These are phyloP conservation scores for Cyrtorhinus lividipennis DNA, from an alignment of 1,140 invertebrate genomes.

Conservation along the genomic window DNA sequence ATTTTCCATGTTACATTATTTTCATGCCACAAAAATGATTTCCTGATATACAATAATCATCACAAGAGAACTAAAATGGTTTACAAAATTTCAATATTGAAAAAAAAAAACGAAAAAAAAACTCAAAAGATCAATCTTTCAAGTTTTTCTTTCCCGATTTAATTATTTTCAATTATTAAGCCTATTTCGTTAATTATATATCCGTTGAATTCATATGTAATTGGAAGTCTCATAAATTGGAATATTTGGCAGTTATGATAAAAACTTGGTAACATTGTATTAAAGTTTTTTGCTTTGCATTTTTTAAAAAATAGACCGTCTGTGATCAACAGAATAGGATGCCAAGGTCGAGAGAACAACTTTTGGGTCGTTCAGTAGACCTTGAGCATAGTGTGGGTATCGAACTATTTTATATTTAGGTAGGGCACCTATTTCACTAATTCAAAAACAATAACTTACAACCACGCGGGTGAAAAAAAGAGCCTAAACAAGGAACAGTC, in stretches of 20 bases:
- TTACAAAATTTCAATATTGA: background rate
- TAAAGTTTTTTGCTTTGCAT: background rate
- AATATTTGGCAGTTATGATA: background rate
- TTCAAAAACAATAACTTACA: background rate
- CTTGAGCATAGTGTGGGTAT: background rate
- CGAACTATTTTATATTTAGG: too few relatives aligned
- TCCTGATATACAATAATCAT: background rate
- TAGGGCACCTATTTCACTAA: background rate
- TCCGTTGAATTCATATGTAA: background rate
- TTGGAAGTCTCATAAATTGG: background rate
- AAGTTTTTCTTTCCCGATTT: background rate
- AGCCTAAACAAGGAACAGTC: background rate
- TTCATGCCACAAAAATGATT: background rate
- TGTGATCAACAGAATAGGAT: background rate
- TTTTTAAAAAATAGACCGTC: background rate
- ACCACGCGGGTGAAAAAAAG: background rate
- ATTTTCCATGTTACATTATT: background rate
- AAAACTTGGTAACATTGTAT: background rate
- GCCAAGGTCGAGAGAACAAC: background rate
- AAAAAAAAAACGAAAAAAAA: too few relatives aligned
- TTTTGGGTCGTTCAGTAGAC: background rate
- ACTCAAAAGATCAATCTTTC: too few relatives aligned
- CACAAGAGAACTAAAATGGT: background rate
- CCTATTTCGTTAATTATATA: background rate
- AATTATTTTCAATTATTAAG: background rate